Evolutionary conservation across 2,797 vertebrate genomes (phyloP), one percentile per base, ranked within the genome.

Genomic region (Micropoecilia bifurca): DNA sequence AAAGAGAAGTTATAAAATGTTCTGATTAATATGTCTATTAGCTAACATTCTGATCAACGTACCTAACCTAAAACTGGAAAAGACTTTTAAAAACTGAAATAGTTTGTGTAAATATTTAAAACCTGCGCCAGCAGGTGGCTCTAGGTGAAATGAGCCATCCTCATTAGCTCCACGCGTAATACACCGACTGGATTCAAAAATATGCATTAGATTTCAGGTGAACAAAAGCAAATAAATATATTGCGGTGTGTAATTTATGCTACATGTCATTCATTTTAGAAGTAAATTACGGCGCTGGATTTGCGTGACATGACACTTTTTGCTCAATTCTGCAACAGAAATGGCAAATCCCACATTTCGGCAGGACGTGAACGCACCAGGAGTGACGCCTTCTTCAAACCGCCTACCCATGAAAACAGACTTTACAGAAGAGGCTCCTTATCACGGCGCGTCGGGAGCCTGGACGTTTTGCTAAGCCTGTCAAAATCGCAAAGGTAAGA

Each of bases 401-500:
- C 87, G 78, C 80, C 81, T 87, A 2, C 74, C 84, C 71, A 79
- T 79, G 90, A 90, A 84, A 84, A 85, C 85, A 73, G 61, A 85
- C 75, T 14, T 30, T 50, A 77, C 68, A 10, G 48, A 45, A 1
- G 48, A 74, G 74, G 71, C 69, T 25, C 57, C 57, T 18, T 22
- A 28, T 47, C 74, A 86, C 78, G 85, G 41, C 76, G 73, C 77
- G n/a, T 78, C 6, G 22, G 45, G 22, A 71, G 41, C 53, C 61
- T 43, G 46, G 1, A 28, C 72, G 10, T 53, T 63, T 61, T 12
- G 63, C 53, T n/a, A 30, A 76, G 46, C 28, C 50, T 43, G 4
- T 59, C 41, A 68, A 48, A 73, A 71, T 68, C 73, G 84, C 72
- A 47, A 82, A 82, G 39, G n/a, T n/a, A 73, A 92, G 91, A 87